A percentile compares a stretch with the other conserved stretches of the same genome.
These are phyloP conservation scores for Zoanthus sociatus DNA, from an alignment of 92 coral and sea anemone genomes.

Conservation along the genomic window DNA sequence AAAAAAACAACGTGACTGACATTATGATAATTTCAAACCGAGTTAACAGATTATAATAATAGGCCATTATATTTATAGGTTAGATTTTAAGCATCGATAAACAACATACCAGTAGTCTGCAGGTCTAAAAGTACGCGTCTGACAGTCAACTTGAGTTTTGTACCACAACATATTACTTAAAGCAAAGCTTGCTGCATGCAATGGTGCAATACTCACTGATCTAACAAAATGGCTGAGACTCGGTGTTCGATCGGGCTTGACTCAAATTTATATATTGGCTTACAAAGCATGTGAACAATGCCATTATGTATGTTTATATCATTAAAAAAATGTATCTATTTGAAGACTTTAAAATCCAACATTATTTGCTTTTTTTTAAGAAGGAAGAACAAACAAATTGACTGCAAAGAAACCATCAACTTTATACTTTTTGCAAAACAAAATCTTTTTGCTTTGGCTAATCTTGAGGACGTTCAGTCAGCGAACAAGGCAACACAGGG, in stretches of 20 bases:
- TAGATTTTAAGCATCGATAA: too few species aligned
- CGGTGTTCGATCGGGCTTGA: not conserved
- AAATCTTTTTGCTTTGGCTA: not conserved
- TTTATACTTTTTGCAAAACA: not conserved
- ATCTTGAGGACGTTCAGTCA: not conserved
- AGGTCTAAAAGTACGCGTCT: not conserved
- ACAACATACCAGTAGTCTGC: not conserved
- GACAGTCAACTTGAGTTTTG: not conserved
- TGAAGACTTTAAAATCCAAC: not conserved
- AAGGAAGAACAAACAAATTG: slow-evolving; percentile 14
- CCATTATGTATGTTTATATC: not conserved
- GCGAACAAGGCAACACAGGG: not conserved
- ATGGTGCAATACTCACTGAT: not conserved
- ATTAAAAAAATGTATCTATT: not conserved
- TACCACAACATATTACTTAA: not conserved
- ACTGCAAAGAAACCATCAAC: not conserved
- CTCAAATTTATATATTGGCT: not conserved
- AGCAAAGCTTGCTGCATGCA: not conserved
- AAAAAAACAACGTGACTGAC: too few species aligned
- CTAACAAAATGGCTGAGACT: not conserved
- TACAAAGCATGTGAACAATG: not conserved
- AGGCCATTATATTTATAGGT: too few species aligned
- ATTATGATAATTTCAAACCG: too few species aligned
- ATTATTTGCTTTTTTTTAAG: not conserved
- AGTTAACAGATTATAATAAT: too few species aligned